A percentile compares a stretch with the other conserved stretches of the same genome.
Evolutionary conservation across 2,113 vertebrate genomes (phyloP).

Genomic region (Saguinus midas): DNA sequence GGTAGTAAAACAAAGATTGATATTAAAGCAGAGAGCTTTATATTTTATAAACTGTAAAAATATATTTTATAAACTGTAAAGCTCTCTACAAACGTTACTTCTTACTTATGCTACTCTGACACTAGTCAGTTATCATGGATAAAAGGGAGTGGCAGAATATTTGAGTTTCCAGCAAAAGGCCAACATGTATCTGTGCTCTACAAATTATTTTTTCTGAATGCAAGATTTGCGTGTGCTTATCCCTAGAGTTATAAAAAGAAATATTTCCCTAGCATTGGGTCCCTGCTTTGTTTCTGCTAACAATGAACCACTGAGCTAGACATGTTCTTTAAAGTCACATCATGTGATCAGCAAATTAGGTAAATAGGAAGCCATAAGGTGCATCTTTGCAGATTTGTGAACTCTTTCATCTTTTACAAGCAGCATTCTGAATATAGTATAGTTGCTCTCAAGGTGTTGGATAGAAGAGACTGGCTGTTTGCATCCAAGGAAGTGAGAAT

Average conservation of each 20-base stretch:
- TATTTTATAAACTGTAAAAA: neutral
- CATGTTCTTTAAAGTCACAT: fast-evolving
- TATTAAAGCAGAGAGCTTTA: neutral
- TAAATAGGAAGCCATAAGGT: neutral
- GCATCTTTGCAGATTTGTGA: neutral
- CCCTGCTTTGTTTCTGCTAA: neutral
- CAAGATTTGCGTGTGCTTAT: neutral
- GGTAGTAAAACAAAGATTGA: neutral
- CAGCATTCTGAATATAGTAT: neutral
- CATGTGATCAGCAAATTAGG: neutral
- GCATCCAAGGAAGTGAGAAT: neutral
- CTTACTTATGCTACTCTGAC: neutral
- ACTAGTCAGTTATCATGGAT: fast-evolving
- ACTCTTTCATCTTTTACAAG: neutral
- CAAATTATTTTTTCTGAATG: neutral
- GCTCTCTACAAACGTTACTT: too few relatives aligned
- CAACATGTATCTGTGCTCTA: fast-evolving
- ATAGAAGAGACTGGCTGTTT: neutral
- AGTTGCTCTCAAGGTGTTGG: neutral
- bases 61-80: neutral
- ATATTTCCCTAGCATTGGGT: neutral
- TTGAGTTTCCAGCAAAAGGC: neutral
- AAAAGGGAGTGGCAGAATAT: neutral
- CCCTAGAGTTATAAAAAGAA: neutral
- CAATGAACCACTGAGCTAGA: too few relatives aligned